Evolutionary conservation across 2,797 vertebrate species (phyloP), one percentile per base, ranked within the genome.

Genomic region (Lepus townsendii): DNA sequence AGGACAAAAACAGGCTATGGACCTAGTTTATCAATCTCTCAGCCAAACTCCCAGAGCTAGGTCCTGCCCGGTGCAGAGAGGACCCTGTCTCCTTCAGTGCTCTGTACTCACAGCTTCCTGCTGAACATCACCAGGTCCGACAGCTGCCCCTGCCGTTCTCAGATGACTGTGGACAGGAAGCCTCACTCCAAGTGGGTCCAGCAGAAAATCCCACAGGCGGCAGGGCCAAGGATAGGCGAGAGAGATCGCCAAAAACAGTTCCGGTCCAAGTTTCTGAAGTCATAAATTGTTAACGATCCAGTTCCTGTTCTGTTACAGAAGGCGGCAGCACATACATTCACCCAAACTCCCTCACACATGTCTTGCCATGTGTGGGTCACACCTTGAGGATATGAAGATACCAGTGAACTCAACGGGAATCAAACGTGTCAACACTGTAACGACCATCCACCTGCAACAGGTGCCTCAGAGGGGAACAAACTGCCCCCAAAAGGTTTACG

Each of bases 261-360:
- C 26, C 17, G 14, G 22, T 42, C 77, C 66, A 16, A 13, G 3
- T 60, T 63, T 68, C 73, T 47, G 69, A 90, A 92, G 11, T 47
- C 76, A 50, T 8, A 0, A 63, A 68, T 24, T 32, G 24, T 38
- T 47, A 20, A 50, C 1, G 24, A 24, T 10, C 42, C 30, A 11
- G 17, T 2, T 16, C n/a, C 2, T 0, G 1, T 35, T 19, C 50
- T 14, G 3, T 32, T 19, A 30, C 38, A 35, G 12, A 0, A 0
- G 27, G 20, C 26, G 20, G 65, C 54, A 47, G 32, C 0, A 0
- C 2, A 14, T 0, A 7, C 0, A 7, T 17, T 30, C 27, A 20
- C 24, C 20, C 47, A 14, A 30, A 14, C 24, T 20, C 60, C 22
- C 27, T 11, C 50, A 3, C 1, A 7, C 2, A 0, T 35, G 13